Conservation (phyloP, 2,797 vertebrate species). For the Lepilemur septentrionalis region DNA sequence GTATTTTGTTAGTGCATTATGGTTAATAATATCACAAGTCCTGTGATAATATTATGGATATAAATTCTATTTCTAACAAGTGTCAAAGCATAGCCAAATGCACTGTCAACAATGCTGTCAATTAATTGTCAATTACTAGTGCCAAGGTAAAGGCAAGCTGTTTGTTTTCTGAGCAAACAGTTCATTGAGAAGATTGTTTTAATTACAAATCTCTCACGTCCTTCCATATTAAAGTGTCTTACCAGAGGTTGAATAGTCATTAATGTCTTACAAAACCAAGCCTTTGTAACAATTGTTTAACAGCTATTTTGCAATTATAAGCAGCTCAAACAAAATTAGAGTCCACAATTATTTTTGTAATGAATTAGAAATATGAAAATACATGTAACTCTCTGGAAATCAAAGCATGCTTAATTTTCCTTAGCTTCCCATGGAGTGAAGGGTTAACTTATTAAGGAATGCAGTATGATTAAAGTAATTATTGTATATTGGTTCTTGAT, state of each 20-base stretch:
- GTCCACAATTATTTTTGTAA: conserved; percentile 85
- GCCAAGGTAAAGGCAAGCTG: conserved; percentile 81
- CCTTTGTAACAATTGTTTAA: conserved; percentile 81
- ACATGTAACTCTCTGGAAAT: conserved; percentile 80
- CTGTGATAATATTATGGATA: conserved; percentile 43
- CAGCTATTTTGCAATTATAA: conserved; percentile 84
- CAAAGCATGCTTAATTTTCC: conserved; percentile 80
- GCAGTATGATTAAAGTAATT: conserved; percentile 79
- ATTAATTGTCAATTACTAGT: conserved; percentile 80
- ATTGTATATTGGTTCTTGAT: conserved; percentile 76
- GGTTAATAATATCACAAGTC: conserved; percentile 73
- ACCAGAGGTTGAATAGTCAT: conserved; percentile 83
- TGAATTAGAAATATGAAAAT: conserved; percentile 87
- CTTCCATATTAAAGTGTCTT: conserved; percentile 81
- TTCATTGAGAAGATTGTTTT: conserved; percentile 85
- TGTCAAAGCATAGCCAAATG: conserved; percentile 68
- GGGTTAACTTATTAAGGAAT: conserved; percentile 85
- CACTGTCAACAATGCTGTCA: conserved; percentile 76
- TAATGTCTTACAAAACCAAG: conserved; percentile 79
- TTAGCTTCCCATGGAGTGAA: conserved; percentile 81
- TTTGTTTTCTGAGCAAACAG: conserved; percentile 85
- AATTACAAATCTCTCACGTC: conserved; percentile 83
- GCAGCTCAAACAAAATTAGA: conserved; percentile 86
- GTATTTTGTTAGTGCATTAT: conserved; percentile 46
- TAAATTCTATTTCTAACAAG: conserved; percentile 55